Base-by-base conservation (phyloP, 2,113 vertebrate species). In the Eurypyga helias region DNA sequence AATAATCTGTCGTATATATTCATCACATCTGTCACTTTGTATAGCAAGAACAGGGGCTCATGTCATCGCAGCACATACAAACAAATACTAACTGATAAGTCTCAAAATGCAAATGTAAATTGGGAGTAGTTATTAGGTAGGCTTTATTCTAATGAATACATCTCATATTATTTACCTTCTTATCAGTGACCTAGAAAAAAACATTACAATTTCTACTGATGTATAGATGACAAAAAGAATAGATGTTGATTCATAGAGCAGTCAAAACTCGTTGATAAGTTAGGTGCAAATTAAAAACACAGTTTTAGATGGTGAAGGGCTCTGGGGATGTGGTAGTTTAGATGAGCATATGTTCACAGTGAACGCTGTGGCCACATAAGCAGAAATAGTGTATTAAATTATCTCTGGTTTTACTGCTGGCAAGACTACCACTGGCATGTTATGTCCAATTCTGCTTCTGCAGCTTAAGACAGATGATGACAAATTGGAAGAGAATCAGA, bases 401-500 rank as follows among this genome's bases (percentile, higher is more conserved):
- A 28, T 85, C 78, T 89, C 65, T 95, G 73, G 14, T 87, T 91
- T 93, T 94, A 65, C 48, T 96, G 77, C 77, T 94, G 69, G 69
- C 48, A 64, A 82, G 52, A 84, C 72, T 72, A 38, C 51, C 52
- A 28, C 33, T 91, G 91, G 52, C 57, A 36, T 82, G 57, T 82
- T 79, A 48, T 64, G 61, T 67, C 81, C 62, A 87, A 15, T 94
- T 92, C 81, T 87, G 69, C 73, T 82, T 89, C 43, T 87, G 54
- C 34, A 93, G 51, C 75, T 95, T 85, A 84, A 79, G 87, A 72
- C 58, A 83, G 73, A 89, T 96, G 69, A 95, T 95, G 93, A 96
- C 69, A 96, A 97, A 96, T 72, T 95, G 93, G 91, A 93, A 96
- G 46, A 89, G 77, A 96, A 94, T 89, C 80, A 81, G 83, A 92